These are phyloP conservation scores for Laupala kohalensis DNA, from an alignment of 1,140 invertebrate species.

Conservation along the genomic window DNA sequence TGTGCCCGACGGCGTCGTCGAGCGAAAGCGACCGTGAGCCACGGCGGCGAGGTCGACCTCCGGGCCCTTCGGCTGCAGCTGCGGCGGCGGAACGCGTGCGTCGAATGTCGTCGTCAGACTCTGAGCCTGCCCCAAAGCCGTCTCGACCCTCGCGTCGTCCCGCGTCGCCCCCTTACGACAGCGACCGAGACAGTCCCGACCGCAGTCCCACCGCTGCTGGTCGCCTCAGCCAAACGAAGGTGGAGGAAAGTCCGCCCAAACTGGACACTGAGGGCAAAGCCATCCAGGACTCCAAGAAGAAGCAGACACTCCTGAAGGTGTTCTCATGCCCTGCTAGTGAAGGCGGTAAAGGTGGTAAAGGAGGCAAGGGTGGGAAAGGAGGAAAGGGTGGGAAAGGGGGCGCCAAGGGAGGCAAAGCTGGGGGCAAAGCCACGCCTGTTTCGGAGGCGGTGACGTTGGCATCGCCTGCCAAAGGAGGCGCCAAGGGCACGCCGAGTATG, in stretches of 20 bases:
- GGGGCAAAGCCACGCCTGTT: conserved; percentile 36
- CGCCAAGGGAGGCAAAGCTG: conserved; percentile 40
- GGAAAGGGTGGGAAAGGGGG: conserved; percentile 30
- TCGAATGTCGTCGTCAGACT: conserved; percentile 20
- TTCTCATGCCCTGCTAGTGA: conserved; percentile 39
- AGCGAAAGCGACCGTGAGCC: neutral
- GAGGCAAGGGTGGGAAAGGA: conserved; percentile 39
- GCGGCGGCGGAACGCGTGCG: neutral
- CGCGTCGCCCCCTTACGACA: conserved; percentile 5
- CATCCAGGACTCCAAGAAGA: conserved; percentile 56
- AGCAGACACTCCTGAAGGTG: conserved; percentile 47
- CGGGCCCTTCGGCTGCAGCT: neutral
- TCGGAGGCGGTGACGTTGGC: conserved; percentile 4
- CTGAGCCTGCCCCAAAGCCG: conserved; percentile 26
- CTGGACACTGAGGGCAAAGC: conserved; percentile 39
- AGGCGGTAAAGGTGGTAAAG: conserved; percentile 19
- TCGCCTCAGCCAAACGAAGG: conserved; percentile 18
- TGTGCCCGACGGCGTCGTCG: conserved; percentile 17
- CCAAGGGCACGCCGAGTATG: neutral
- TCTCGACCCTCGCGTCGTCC: conserved; percentile 16
- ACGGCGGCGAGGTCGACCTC: neutral
- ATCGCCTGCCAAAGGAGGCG: neutral
- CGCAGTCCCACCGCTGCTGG: conserved; percentile 3
- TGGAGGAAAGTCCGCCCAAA: conserved; percentile 33
- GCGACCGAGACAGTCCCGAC: conserved; percentile 18